Evolutionary conservation across 64 coral and sea anemone species (phyloP), one percentile per base, ranked within the genome.

Genomic region (Platygyra sinensis): DNA sequence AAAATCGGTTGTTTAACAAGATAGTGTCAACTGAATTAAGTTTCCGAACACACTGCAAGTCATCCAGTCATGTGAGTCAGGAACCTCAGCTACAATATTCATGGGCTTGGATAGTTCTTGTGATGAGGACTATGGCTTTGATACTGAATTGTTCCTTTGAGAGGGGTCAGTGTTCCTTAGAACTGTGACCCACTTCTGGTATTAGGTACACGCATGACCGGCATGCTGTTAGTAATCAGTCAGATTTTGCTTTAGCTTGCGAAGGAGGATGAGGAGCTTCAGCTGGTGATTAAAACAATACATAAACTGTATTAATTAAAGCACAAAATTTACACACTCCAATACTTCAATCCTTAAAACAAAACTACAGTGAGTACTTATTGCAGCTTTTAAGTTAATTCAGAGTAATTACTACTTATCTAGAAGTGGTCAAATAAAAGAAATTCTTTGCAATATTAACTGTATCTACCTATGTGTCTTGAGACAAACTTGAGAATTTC

Each of bases 401-500:
- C 54, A 15, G 54, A 57, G 12, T 57, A 13, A 16, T 16, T 57
- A 36, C 33, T 36, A 36, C 33, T 36, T 36, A 57, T 57, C 54
- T 57, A 15, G 54, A 14, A 57, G 54, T 57, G 54, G 54, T 16
- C 54, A 57, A 11, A 57, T 57, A 57, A 57, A 14, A 57, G 11
- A 57, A 11, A 57, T 10, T 27, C 5, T n/a, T 22, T 0, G 24
- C 25, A 69, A 6, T n/a, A 29, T 69, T n/a, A 25, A n/a, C 5
- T 27, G 65, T 25, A 69, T n/a, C 54, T 88, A 88, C 74, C 72
- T 20, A 88, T 88, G 25, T n/a, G 49, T 76, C 96, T 98, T 61
- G 96, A 95, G 52, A 98, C 87, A 52, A 98, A 78, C 87, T 98
- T 98, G 69, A 98, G 93, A 67, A 98, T 33, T 87, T 98, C 96